Conservation (phyloP, 2,888 invertebrate genomes). For the Andrena dorsata region DNA sequence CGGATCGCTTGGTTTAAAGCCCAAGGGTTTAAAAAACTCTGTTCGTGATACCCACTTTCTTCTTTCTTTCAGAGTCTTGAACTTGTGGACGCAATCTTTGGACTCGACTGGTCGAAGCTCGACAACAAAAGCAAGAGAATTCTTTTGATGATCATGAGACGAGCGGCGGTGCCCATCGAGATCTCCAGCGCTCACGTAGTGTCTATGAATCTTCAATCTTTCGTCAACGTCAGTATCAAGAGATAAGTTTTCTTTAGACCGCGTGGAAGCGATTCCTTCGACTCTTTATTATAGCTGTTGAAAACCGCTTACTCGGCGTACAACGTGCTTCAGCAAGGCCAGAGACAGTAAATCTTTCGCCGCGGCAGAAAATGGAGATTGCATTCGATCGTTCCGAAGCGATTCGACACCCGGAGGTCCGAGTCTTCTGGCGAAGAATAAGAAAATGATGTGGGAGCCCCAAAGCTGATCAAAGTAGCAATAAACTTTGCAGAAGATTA, state of each 20-base stretch:
- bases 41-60: too few relatives aligned
- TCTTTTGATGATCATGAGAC: constrained; percentile 47
- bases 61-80: constrained; percentile 24
- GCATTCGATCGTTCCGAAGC: too few relatives aligned
- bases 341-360: not conserved
- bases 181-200: constrained; percentile 33
- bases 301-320: constrained; percentile 49
- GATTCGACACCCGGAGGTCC: too few relatives aligned
- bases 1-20: not conserved
- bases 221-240: constrained; percentile 27
- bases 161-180: constrained; percentile 43
- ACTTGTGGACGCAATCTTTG: constrained; percentile 23
- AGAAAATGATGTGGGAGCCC: too few relatives aligned
- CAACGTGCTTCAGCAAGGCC: constrained; percentile 24
- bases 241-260: too few relatives aligned
- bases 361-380: too few relatives aligned
- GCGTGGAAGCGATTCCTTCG: too few relatives aligned
- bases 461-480: too few relatives aligned
- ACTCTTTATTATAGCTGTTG: constrained; percentile 32
- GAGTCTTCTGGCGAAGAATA: too few relatives aligned
- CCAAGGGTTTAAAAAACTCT: too few relatives aligned
- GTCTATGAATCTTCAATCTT: constrained; percentile 47
- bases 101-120: constrained; percentile 31
- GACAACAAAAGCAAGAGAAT: constrained; percentile 9
- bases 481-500: too few relatives aligned